These are phyloP conservation scores for Rhogogaster chlorosoma DNA, from an alignment of 2,888 invertebrate species.

Conservation along the genomic window DNA sequence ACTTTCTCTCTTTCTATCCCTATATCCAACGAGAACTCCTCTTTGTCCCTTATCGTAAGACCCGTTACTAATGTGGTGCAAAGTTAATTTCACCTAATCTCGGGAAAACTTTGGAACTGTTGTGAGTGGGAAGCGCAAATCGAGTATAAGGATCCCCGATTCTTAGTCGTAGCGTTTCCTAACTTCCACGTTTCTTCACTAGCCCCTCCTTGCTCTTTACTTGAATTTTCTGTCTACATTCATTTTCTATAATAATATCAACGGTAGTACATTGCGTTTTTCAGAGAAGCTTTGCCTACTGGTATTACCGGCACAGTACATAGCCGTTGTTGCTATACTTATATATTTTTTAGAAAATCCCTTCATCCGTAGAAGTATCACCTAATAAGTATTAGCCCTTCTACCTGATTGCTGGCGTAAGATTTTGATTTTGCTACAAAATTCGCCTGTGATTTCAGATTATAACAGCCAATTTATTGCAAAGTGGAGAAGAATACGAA, in stretches of 20 bases:
- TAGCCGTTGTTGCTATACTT: background rate
- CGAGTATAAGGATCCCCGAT: constrained; percentile 28
- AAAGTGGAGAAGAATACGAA: background rate
- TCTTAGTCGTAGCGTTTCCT: constrained; percentile 24
- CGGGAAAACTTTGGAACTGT: constrained; percentile 35
- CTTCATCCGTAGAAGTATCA: too few relatives aligned
- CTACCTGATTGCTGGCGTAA: too few relatives aligned
- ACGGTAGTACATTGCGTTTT: constrained; percentile 3
- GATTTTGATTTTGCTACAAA: background rate
- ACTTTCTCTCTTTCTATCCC: background rate
- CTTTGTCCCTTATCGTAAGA: constrained; percentile 53
- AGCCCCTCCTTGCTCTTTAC: background rate
- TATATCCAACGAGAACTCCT: constrained; percentile 22
- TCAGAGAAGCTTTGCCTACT: background rate
- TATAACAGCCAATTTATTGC: background rate
- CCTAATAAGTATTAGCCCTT: too few relatives aligned
- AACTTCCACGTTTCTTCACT: constrained; percentile 20
- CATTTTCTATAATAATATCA: constrained; percentile 17
- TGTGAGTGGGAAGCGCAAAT: constrained; percentile 35
- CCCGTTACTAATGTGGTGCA: constrained; percentile 49
- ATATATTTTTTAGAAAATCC: background rate
- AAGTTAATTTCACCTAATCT: constrained; percentile 53
- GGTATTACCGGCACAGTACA: background rate
- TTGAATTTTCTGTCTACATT: background rate
- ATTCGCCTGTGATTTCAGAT: background rate